Conservation (phyloP, 2,113 vertebrate species). For the Diphyllodes magnificus region DNA sequence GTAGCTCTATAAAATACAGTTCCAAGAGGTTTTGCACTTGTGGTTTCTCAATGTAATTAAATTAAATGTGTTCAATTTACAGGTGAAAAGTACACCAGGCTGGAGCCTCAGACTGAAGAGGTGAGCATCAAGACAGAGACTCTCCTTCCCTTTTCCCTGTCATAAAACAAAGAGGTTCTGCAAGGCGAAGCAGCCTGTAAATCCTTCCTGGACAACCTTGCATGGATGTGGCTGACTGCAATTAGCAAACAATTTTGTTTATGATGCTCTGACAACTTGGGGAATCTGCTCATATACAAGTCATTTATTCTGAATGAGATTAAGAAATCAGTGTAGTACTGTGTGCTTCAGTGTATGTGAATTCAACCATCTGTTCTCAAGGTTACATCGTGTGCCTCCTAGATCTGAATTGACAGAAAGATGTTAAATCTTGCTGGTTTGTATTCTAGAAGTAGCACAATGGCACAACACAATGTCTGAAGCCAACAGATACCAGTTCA, state of each 20-base stretch:
- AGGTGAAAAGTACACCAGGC: background rate
- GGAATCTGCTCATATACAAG: conserved; percentile 52
- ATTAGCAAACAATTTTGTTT: conserved; percentile 52
- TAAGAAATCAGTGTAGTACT: conserved; percentile 47
- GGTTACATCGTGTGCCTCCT: background rate
- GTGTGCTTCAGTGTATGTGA: conserved; percentile 24
- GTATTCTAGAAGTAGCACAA: background rate
- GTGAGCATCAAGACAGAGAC: background rate
- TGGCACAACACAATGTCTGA: background rate
- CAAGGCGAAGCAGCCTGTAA: background rate
- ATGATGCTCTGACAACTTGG: conserved; percentile 34
- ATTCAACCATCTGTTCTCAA: conserved; percentile 53
- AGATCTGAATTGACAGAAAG: conserved; percentile 35
- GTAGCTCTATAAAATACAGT: background rate
- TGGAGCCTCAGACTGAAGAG: background rate
- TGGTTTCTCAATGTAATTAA: background rate
- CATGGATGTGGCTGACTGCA: conserved; percentile 19
- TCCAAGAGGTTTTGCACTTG: background rate
- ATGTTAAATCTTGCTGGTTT: conserved; percentile 35
- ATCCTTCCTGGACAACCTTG: conserved; percentile 21
- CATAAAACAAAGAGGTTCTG: background rate
- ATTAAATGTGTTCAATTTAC: background rate
- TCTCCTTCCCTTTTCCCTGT: background rate
- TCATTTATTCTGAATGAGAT: conserved; percentile 56
- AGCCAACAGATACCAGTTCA: background rate